Conservation (phyloP, 2,888 invertebrate genomes). For the Blastobasis lacticolella region DNA sequence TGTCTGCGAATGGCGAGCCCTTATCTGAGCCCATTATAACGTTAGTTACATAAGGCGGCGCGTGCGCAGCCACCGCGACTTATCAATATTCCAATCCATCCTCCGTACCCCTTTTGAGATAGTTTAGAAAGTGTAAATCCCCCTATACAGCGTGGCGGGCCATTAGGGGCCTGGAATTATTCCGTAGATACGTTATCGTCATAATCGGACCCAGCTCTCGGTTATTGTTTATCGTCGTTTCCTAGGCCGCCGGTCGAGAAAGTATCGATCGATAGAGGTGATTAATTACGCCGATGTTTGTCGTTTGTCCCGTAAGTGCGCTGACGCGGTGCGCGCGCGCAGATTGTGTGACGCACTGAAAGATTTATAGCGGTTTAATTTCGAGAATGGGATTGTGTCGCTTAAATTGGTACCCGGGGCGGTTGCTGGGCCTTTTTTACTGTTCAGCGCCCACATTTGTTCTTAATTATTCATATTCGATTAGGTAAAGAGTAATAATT, state of each 20-base stretch:
- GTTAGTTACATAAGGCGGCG: no score
- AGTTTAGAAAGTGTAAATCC: slow-evolving; percentile 71
- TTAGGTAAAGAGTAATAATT: not conserved
- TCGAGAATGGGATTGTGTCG: slow-evolving; percentile 38
- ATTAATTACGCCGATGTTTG: slow-evolving; percentile 59
- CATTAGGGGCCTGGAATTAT: slow-evolving; percentile 65
- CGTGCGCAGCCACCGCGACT: slow-evolving; percentile 16
- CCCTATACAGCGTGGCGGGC: slow-evolving; percentile 50
- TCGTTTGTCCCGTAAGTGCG: slow-evolving; percentile 55
- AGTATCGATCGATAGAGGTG: slow-evolving; percentile 44
- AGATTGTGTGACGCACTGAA: no score
- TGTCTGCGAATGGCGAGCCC: no score
- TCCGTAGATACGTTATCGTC: slow-evolving; percentile 60
- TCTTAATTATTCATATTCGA: not conserved
- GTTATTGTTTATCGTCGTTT: slow-evolving; percentile 69
- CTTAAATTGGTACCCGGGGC: slow-evolving; percentile 23
- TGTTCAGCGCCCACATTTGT: slow-evolving; percentile 8
- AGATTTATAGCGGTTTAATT: no score
- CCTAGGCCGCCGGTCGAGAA: slow-evolving; percentile 34
- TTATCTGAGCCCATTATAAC: no score
- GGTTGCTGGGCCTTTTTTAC: slow-evolving; percentile 19
- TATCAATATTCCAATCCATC: slow-evolving; percentile 65
- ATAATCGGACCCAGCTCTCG: slow-evolving; percentile 54
- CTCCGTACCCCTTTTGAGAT: slow-evolving; percentile 49
- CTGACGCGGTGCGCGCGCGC: no score